Base-by-base conservation (phyloP, 2,113 vertebrate species). In the Vulpes ferrilata region DNA sequence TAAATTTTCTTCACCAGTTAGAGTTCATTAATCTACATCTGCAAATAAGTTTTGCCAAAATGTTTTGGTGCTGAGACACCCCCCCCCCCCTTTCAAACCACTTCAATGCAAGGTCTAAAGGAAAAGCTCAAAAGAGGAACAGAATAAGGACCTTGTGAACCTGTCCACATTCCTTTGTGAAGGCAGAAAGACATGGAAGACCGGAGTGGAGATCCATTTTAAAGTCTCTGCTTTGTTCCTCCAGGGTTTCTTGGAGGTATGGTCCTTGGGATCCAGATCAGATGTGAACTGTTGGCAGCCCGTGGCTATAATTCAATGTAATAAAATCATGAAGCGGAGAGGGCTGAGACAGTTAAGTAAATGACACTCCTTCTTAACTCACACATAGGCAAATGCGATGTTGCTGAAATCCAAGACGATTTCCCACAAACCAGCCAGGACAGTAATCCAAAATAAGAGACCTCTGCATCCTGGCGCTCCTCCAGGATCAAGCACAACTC, bases 31-130 rank as follows among this genome's bases (percentile, higher is more conserved):
- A 97, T 84, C 93, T 92, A 97, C 80, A 96, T 53, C 10, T 97
- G 73, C 96, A 98, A 96, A 96, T 69, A n/a, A 30, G 55, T 92
- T 94, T 97, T 96, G 88, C 81, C 88, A 97, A 91, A 86, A 65
- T 48, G 90, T 91, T 59, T 57, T 91, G 67, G 74, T 93, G 73
- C 60, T 92, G 59, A 92, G 93, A 98, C 82, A 35, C 69, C 43
- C 43, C 82, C 69, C 82, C 69, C 43, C 43, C 5, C 71, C 13
- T 60, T 96, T 92, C 53, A 62, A 78, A 69, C 51, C 76, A 96
- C 88, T 88, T 62, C 43, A 74, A 59, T 87, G 27, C 10, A 73
- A 35, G 6, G 1, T 35, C 83, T 53, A 67, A 90, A 64, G 55
- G 23, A 84, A 86, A 83, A 51, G 35, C 17, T 92, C 71, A 87